Percentiles rank a stretch among this genome's conserved stretches.
phyloP scores from a whole-genome alignment of 2,888 invertebrate genomes.

The Neoascia interrupta region DNA sequence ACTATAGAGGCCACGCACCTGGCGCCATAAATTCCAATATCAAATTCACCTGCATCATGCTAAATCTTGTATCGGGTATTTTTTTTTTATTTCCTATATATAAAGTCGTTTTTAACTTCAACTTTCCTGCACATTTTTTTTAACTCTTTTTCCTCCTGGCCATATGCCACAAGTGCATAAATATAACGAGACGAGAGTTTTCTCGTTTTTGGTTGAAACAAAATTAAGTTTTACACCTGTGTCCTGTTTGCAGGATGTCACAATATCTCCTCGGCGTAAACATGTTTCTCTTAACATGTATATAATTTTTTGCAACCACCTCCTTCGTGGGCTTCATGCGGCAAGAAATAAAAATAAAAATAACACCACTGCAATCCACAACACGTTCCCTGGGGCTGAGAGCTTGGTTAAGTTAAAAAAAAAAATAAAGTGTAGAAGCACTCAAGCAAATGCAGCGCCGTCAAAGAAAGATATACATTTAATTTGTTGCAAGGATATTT shows the following conservation, averaged over 20 bases:
- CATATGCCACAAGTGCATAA: conserved; percentile 61
- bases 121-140: conserved; percentile 31
- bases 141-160: conserved; percentile 12
- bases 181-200: conserved; percentile 48
- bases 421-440: conserved; percentile 31
- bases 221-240: conserved; percentile 69
- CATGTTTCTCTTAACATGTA: conserved; percentile 54
- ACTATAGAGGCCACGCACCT: too few species aligned
- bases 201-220: conserved; percentile 60
- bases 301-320: conserved; percentile 64
- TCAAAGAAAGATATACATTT: conserved; percentile 67
- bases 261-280: conserved; percentile 34
- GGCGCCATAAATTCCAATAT: too few species aligned
- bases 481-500: conserved; percentile 68
- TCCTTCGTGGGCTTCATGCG: conserved; percentile 32
- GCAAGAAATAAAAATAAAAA: conserved; percentile 11
- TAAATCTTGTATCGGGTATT: too few species aligned
- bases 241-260: conserved; percentile 66
- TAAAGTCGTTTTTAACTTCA: too few species aligned
- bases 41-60: too few species aligned
- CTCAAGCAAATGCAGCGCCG: conserved; percentile 37
- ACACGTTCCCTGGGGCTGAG: conserved; percentile 51
- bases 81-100: too few species aligned
- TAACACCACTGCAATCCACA: conserved; percentile 58
- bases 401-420: neutral